Conservation (phyloP, 2,113 vertebrate species). For the Sinocyclocheilus maitianheensis region DNA sequence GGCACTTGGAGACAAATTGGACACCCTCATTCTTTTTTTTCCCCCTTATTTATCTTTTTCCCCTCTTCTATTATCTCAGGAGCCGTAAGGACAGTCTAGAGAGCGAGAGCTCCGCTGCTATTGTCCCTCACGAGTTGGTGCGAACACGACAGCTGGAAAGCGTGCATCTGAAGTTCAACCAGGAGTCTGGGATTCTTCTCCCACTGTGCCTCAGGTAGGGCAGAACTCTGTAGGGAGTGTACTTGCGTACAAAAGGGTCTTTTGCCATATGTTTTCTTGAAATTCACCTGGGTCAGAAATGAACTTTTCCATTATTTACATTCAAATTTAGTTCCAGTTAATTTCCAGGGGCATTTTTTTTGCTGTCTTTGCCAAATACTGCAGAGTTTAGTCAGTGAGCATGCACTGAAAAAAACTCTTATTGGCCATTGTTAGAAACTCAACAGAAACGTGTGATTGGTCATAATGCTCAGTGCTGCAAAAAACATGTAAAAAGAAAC, state of each 20-base stretch:
- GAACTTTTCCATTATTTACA: no score
- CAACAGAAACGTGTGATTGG: no score
- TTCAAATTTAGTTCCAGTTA: no score
- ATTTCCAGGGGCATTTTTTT: no score
- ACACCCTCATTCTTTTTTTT: constrained; percentile 11
- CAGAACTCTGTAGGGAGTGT: neutral
- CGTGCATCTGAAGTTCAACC: constrained; percentile 97
- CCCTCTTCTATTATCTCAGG: constrained; percentile 67
- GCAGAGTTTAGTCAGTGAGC: no score
- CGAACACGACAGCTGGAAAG: constrained; percentile 95
- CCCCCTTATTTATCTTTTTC: neutral
- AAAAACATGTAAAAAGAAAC: no score
- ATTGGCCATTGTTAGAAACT: no score
- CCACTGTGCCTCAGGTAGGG: constrained; percentile 93
- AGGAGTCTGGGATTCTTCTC: constrained; percentile 95
- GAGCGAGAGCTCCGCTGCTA: constrained; percentile 93
- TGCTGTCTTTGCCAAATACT: no score
- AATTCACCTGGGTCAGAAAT: no score
- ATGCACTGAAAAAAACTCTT: no score
- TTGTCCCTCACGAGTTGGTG: constrained; percentile 94
- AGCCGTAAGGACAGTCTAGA: constrained; percentile 98
- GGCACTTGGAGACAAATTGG: neutral
- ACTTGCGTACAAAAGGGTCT: neutral
- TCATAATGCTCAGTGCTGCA: no score
- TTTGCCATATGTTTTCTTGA: neutral